phyloP scores from a whole-genome alignment of 2,797 vertebrate species.

The Eulemur rubriventer region DNA sequence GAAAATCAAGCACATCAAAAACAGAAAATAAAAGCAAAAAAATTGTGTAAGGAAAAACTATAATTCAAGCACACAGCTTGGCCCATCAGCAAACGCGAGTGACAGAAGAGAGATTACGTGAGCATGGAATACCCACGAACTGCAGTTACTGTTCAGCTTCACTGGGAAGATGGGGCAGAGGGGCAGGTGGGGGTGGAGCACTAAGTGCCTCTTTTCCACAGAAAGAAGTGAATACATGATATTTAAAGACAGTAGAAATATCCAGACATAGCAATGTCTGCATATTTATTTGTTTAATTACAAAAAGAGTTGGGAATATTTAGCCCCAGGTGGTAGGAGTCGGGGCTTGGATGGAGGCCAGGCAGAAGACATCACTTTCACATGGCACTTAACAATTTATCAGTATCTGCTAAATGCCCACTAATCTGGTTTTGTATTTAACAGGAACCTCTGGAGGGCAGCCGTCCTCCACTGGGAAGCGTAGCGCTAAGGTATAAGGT shows the following conservation, averaged over 20 bases:
- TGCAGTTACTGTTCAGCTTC: background rate
- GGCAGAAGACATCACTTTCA: background rate
- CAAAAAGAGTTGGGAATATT: background rate
- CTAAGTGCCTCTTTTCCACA: background rate
- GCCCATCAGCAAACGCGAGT: background rate
- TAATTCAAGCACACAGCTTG: background rate
- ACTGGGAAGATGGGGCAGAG: background rate
- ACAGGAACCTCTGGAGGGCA: background rate
- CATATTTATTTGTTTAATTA: background rate
- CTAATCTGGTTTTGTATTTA: background rate
- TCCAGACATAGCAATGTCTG: background rate
- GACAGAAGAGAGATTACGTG: background rate
- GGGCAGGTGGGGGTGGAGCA: rapidly evolving
- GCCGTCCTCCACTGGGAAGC: background rate
- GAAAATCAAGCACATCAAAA: background rate
- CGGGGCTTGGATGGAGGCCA: background rate
- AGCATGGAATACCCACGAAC: background rate
- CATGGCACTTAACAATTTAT: background rate
- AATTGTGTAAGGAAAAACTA: background rate
- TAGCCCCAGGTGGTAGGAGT: background rate
- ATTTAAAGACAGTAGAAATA: background rate
- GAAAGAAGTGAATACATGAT: background rate
- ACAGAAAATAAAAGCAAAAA: background rate
- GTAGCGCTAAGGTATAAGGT: background rate
- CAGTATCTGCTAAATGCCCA: background rate